Conservation (phyloP, 2,113 vertebrate genomes). For the Brachirus orientalis region DNA sequence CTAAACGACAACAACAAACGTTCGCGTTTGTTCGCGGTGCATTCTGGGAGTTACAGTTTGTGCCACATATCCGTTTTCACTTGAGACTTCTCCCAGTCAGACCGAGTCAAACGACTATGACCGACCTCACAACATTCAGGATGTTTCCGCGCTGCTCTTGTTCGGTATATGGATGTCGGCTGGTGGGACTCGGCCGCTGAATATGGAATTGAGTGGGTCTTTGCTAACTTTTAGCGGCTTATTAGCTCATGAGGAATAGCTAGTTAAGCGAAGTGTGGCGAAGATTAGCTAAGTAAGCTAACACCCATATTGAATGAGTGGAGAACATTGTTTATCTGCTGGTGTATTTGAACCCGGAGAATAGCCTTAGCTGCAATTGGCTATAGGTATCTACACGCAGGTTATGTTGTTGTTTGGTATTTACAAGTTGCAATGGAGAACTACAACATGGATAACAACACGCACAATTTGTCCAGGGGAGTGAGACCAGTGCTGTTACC, state of each 20-base stretch:
- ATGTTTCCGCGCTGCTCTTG: conserved; percentile 27
- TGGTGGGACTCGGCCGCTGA: neutral
- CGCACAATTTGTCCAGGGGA: conserved; percentile 10
- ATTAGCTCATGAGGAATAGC: conserved; percentile 35
- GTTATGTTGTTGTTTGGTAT: neutral
- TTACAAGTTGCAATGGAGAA: neutral
- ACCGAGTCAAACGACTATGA: conserved; percentile 35
- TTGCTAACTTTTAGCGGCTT: conserved; percentile 46
- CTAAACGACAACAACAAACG: neutral
- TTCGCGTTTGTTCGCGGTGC: conserved; percentile 58
- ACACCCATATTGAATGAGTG: conserved; percentile 39
- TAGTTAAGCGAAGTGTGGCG: conserved; percentile 34
- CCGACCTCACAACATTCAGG: neutral
- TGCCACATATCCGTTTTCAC: conserved; percentile 70
- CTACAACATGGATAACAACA: conserved; percentile 27
- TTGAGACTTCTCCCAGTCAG: conserved; percentile 60
- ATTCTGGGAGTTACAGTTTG: conserved; percentile 77
- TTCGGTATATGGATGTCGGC: neutral
- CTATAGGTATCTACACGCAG: neutral
- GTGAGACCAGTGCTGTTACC: conserved; percentile 8
- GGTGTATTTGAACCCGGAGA: neutral
- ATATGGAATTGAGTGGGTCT: conserved; percentile 11
- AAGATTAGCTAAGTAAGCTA: conserved; percentile 69
- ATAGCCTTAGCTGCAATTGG: neutral
- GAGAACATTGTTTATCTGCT: neutral